Conservation (phyloP, 2,797 vertebrate genomes). For the Cossypha dichroa region DNA sequence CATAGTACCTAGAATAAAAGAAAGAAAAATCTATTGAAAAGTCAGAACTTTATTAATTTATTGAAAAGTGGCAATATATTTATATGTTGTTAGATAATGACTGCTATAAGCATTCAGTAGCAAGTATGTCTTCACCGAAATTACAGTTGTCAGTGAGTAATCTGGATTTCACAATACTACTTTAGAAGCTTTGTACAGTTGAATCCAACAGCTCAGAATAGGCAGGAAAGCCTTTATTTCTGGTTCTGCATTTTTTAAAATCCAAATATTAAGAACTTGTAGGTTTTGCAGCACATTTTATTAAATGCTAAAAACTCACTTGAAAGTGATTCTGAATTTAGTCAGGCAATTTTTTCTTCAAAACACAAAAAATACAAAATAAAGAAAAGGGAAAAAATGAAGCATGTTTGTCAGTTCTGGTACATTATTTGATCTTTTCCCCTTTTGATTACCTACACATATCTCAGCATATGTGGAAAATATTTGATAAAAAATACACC, state of each 20-base stretch:
- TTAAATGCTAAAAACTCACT: background rate
- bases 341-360: background rate
- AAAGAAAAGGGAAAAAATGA: fast-evolving
- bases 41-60: background rate
- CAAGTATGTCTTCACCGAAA: background rate
- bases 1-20: conserved; percentile 74
- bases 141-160: background rate
- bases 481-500: background rate
- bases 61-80: background rate
- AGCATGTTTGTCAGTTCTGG: background rate
- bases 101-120: background rate
- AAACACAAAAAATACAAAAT: no score
- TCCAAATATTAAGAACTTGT: background rate
- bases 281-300: background rate
- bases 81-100: background rate
- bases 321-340: background rate
- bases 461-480: background rate
- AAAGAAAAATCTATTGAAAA: background rate
- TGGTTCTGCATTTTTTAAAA: background rate
- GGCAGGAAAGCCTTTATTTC: background rate
- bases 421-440: background rate
- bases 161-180: background rate
- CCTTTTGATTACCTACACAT: background rate
- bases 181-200: background rate
- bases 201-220: background rate